Evolutionary conservation across 2,113 vertebrate genomes (phyloP).

Genomic region (Solenodon paradoxus): DNA sequence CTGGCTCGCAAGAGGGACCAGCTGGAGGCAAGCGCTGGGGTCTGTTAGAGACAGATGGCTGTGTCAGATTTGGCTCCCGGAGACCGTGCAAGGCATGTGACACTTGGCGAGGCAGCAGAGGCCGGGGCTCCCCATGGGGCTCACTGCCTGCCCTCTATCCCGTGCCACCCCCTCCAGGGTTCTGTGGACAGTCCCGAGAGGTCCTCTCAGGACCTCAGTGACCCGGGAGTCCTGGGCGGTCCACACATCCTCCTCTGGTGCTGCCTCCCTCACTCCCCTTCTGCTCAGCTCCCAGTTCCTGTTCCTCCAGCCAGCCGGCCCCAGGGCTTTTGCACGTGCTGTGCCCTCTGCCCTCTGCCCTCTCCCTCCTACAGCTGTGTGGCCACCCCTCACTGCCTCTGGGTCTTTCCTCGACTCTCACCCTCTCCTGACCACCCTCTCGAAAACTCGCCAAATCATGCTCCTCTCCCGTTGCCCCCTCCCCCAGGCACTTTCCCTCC

Average conservation of each 20-base stretch:
- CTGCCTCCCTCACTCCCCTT: accelerated
- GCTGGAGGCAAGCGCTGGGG: constrained; percentile 63
- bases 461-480: background rate
- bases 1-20: constrained; percentile 52
- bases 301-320: background rate
- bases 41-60: constrained; percentile 72
- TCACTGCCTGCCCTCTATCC: background rate
- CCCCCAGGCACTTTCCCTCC: background rate
- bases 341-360: no score
- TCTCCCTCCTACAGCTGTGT: no score
- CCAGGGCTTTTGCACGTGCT: background rate
- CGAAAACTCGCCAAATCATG: no score
- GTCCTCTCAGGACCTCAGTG: accelerated
- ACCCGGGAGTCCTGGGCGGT: background rate
- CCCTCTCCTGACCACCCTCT: background rate
- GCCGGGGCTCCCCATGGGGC: background rate
- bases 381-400: no score
- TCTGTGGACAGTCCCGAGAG: background rate
- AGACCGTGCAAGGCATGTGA: constrained; percentile 56
- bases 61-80: constrained; percentile 63
- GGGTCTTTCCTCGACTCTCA: accelerated
- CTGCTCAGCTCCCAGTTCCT: no score
- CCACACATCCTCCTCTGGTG: background rate
- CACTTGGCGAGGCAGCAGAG: constrained; percentile 2
- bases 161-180: accelerated